phyloP scores from a whole-genome alignment of 2,888 invertebrate genomes.

The Poecilus cupreus region DNA sequence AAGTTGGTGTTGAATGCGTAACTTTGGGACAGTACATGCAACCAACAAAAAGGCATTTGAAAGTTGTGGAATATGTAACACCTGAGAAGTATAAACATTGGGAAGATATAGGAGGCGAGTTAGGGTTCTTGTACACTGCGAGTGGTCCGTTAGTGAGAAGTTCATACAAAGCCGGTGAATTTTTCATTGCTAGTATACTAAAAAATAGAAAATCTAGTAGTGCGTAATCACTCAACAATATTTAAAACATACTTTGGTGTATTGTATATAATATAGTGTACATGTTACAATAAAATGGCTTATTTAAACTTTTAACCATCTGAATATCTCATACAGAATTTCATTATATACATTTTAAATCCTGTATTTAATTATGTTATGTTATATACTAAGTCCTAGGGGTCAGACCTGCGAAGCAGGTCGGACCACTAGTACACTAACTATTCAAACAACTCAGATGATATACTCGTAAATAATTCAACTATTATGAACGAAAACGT shows the following conservation, averaged over 20 bases:
- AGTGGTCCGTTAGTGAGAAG: constrained; percentile 97
- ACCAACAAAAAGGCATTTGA: constrained; percentile 96
- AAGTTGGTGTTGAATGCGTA: constrained; percentile 92
- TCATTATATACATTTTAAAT: constrained; percentile 42
- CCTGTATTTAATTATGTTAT: constrained; percentile 1
- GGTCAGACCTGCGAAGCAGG: not conserved
- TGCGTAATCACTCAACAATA: constrained; percentile 58
- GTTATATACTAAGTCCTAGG: not conserved
- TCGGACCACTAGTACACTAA: not conserved
- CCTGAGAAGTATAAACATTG: constrained; percentile 94
- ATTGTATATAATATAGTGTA: constrained; percentile 54
- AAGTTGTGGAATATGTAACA: constrained; percentile 96
- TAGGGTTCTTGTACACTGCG: constrained; percentile 97
- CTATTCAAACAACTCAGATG: constrained; percentile 5
- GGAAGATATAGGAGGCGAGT: constrained; percentile 85
- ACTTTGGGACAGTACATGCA: constrained; percentile 99
- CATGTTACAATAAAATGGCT: constrained; percentile 53
- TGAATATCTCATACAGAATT: constrained; percentile 33
- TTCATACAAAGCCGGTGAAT: constrained; percentile 19
- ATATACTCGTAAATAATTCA: constrained; percentile 1
- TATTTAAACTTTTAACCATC: constrained; percentile 48
- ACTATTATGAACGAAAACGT: constrained; percentile 6
- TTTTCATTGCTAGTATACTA: constrained; percentile 82
- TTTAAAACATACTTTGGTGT: constrained; percentile 58
- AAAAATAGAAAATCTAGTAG: constrained; percentile 76